phyloP scores from a whole-genome alignment of 1,140 invertebrate species.

The Drosophila yakuba region DNA sequence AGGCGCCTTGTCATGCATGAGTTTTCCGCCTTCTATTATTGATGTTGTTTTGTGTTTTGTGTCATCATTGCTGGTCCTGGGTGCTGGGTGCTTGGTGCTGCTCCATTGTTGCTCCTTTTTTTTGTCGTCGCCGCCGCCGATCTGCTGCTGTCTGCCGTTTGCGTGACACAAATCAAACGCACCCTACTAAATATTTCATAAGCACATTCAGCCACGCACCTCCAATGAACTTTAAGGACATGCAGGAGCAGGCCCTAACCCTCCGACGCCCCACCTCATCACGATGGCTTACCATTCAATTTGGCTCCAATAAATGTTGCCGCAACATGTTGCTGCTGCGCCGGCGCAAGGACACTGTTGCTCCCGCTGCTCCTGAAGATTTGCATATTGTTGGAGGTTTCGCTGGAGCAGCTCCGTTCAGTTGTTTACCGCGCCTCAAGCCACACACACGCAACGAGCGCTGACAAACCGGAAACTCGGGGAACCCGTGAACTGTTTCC shows the following conservation, averaged over 20 bases:
- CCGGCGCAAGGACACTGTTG: slow-evolving; percentile 28
- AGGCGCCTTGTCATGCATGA: slow-evolving; percentile 75
- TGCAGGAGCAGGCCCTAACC: background rate
- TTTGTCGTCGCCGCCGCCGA: background rate
- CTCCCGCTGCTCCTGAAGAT: slow-evolving; percentile 33
- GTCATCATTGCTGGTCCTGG: slow-evolving; percentile 31
- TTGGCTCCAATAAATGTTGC: slow-evolving; percentile 76
- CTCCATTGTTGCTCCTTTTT: slow-evolving; percentile 42
- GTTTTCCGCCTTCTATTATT: slow-evolving; percentile 63
- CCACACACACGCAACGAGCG: slow-evolving; percentile 61
- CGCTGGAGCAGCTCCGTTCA: slow-evolving; percentile 41
- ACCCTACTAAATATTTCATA: slow-evolving; percentile 72
- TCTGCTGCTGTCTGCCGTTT: slow-evolving; percentile 24
- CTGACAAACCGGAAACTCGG: slow-evolving; percentile 26
- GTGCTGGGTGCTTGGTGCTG: background rate
- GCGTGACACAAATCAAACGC: slow-evolving; percentile 73
- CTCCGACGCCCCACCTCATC: background rate
- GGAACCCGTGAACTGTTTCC: background rate
- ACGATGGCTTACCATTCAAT: slow-evolving; percentile 58
- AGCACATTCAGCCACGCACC: slow-evolving; percentile 50
- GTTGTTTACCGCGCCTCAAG: slow-evolving; percentile 74
- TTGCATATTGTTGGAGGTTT: slow-evolving; percentile 57
- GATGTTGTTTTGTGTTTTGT: slow-evolving; percentile 56
- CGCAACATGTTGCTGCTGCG: slow-evolving; percentile 73
- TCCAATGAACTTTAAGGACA: slow-evolving; percentile 56